A percentile compares a stretch with the other conserved stretches of the same genome.
Evolutionary conservation across 2,113 vertebrate genomes (phyloP).

Genomic region (Condylura cristata): DNA sequence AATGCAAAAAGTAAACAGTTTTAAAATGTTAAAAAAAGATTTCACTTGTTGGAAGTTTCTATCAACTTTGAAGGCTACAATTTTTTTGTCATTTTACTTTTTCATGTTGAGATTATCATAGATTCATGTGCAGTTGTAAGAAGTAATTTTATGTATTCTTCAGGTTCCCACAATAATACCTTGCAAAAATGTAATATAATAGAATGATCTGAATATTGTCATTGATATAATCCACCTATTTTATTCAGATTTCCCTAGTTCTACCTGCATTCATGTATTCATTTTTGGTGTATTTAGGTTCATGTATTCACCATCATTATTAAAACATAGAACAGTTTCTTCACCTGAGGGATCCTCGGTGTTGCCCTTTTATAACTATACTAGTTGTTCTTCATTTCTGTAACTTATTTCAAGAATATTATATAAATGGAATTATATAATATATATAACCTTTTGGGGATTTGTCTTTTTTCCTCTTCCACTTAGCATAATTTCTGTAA

Average conservation of each 20-base stretch:
- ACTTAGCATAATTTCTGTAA: neutral
- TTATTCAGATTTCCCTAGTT: conserved; percentile 27
- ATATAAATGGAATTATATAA: conserved; percentile 10
- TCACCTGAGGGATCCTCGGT: neutral
- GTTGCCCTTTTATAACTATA: neutral
- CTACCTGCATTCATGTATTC: neutral
- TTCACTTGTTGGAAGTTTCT: neutral
- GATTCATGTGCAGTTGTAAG: neutral
- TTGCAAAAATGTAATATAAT: neutral
- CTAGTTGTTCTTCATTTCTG: conserved; percentile 8
- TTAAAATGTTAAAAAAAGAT: too few relatives aligned
- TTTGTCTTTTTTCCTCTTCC: neutral
- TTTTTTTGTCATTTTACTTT: conserved; percentile 30
- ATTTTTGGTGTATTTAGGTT: neutral
- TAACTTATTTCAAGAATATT: conserved; percentile 48
- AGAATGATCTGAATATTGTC: conserved; percentile 13
- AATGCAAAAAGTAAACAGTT: too few relatives aligned
- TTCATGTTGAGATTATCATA: neutral
- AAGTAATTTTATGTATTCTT: neutral
- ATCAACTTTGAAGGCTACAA: neutral
- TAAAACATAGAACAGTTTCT: neutral
- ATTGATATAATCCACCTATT: neutral
- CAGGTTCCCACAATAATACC: neutral
- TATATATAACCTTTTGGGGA: conserved; percentile 2
- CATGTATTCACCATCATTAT: neutral